Evolutionary conservation across 1,140 invertebrate species (phyloP), one percentile per base, ranked within the genome.

Genomic region (Coptotermes formosanus): DNA sequence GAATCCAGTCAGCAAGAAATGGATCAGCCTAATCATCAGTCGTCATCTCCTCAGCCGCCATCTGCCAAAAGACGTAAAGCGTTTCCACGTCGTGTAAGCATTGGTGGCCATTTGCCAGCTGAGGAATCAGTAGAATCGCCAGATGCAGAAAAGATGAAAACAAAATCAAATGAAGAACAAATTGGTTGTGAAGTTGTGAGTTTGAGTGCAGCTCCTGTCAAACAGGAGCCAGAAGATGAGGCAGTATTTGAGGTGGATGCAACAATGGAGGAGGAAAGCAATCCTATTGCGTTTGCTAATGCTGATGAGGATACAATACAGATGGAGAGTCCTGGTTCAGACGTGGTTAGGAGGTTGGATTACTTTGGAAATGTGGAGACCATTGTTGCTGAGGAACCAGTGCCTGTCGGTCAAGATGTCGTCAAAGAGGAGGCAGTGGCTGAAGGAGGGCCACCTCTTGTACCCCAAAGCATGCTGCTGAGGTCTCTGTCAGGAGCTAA

Each of bases 361-460:
- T 69, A 69, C n/a, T 69, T n/a, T 69, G 64, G 64, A 30, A 69
- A 69, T 69, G 64, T 69, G 64, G 64, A 69, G 64, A 69, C 64
- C n/a, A 30, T 69, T 69, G 64, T 69, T 25, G n/a, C 64, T n/a
- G 64, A 69, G n/a, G 64, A 69, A 25, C 64, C 64, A 69, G 52
- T 8, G 52, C 52, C 52, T 19, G 52, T 14, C 19, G 52, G 45
- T 48, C 45, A 48, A 48, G 59, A 64, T 64, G 23, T 64, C 16
- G 16, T 69, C 23, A 69, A 69, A 30, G 64, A 69, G 12, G 64
- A 69, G 64, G 52, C 14, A 16, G 19, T 55, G 52, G 52, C 19
- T 55, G 52, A 55, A 55, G 19, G 64, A n/a, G 64, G 23, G 7
- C n/a, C 64, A 69, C n/a, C 64, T 69, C 64, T 69, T n/a, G 25